Percentiles rank a stretch among this genome's conserved stretches.
Conservation (phyloP, 2,888 invertebrate species). For the Formica aserva region DNA sequence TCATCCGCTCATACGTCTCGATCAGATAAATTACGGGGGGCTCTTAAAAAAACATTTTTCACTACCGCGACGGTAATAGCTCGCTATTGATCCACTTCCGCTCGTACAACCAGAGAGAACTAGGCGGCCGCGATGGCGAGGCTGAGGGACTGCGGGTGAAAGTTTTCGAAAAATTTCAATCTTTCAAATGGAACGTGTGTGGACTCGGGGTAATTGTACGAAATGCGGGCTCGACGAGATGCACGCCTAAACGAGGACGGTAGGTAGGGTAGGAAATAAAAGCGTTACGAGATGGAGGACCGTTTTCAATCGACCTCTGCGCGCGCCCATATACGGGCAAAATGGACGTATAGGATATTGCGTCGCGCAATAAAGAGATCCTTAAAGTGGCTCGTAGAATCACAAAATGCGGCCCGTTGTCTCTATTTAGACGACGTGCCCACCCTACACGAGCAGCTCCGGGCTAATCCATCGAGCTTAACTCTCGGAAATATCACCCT, state of each 20-base stretch:
- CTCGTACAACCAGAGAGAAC: constrained; percentile 40
- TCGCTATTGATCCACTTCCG: constrained; percentile 57
- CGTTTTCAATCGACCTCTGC: constrained; percentile 73
- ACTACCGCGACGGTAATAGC: constrained; percentile 43
- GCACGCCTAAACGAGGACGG: constrained; percentile 64
- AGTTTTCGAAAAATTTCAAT: constrained; percentile 71
- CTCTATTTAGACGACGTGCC: constrained; percentile 53
- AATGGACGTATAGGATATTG: constrained; percentile 71
- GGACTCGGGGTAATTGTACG: constrained; percentile 72
- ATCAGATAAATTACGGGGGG: constrained; percentile 52
- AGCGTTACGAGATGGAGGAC: constrained; percentile 46
- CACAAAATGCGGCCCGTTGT: constrained; percentile 56
- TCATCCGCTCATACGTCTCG: constrained; percentile 37
- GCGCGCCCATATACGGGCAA: constrained; percentile 72
- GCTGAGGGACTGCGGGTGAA: constrained; percentile 27
- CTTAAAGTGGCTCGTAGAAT: constrained; percentile 70
- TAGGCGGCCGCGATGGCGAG: neutral
- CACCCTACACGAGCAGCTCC: constrained; percentile 7
- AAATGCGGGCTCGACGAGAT: constrained; percentile 73
- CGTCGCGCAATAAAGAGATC: constrained; percentile 62
- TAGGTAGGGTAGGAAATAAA: constrained; percentile 47
- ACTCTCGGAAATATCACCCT: constrained; percentile 47
- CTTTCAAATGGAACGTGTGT: constrained; percentile 71
- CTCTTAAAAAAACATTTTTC: constrained; percentile 55
- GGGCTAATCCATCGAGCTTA: constrained; percentile 52